Evolutionary conservation across 2,888 invertebrate genomes (phyloP).

Genomic region (Augiades crinisus): DNA sequence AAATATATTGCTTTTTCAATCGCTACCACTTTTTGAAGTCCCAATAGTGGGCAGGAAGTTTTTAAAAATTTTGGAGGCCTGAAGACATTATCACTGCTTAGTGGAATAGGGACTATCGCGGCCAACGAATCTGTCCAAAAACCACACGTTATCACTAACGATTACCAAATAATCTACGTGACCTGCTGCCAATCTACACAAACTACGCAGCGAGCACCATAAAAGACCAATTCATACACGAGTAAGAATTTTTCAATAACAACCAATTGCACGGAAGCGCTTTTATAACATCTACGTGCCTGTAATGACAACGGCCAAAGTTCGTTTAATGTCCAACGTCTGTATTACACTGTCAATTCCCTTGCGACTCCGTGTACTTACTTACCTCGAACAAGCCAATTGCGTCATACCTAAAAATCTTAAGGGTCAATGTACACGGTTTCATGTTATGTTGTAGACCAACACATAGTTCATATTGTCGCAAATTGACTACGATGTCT

Average conservation of each 20-base stretch:
- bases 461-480: too few relatives aligned
- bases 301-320: conserved; percentile 6
- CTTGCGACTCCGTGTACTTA: background rate
- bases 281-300: conserved; percentile 6
- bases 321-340: background rate
- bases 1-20: too few relatives aligned
- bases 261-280: background rate
- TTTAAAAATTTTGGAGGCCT: too few relatives aligned
- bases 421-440: background rate
- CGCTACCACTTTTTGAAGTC: too few relatives aligned
- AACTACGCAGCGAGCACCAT: background rate
- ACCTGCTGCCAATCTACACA: too few relatives aligned
- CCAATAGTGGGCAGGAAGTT: too few relatives aligned
- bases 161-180: too few relatives aligned
- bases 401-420: background rate
- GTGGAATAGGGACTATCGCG: too few relatives aligned
- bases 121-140: too few relatives aligned
- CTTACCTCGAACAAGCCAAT: background rate
- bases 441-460: background rate
- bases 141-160: too few relatives aligned
- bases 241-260: conserved; percentile 3
- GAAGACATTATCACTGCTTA: too few relatives aligned
- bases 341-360: background rate
- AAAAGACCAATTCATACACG: background rate
- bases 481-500: too few relatives aligned